Base-by-base conservation (phyloP, 2,888 invertebrate species). In the Cancer borealis region DNA sequence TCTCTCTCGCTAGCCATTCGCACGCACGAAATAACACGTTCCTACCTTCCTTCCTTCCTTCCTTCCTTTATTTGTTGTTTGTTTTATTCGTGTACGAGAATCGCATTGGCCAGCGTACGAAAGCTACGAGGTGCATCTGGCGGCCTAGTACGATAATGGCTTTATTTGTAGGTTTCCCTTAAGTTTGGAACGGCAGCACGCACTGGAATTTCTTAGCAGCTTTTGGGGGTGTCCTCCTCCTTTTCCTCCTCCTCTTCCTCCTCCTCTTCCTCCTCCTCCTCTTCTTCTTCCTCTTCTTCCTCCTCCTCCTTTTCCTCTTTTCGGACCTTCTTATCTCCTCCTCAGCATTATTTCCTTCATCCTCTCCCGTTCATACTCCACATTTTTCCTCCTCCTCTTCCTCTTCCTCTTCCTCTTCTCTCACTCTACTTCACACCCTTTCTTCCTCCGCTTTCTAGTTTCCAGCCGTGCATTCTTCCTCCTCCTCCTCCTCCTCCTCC, bases 101-200 rank as follows among this genome's bases (percentile, higher is more conserved):
- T 79, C 26, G 12, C 79, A 30, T 79, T 26, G 66, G n/a, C 79
- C 8, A 79, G 79, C 79, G 79, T 79, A 79, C 79, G 79, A 79
- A 79, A 79, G 30, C 79, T 79, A 79, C 79, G 79, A 79, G 30
- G 79, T 30, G 79, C 79, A 79, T 79, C 79, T 79, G 79, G 79
- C 30, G 79, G 26, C 30, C 30, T 6, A 6, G 79, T 79, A 79
- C 79, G 79, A 30, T 26, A 79, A 79, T 79, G 30, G 79, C 79
- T 79, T 79, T 79, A 79, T 79, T 79, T 79, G 79, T 79, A 79
- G 79, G 79, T 30, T 26, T 30, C 30, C 30, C 79, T 26, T 79
- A 79, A 30, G 79, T 26, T 30, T 79, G 0, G 79, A 21, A 79
- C 30, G 30, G 79, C 79, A 8, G 79, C 30, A 79, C 79, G 79